Evolutionary conservation across 2,797 vertebrate genomes (phyloP).

Genomic region (Galago senegalensis): DNA sequence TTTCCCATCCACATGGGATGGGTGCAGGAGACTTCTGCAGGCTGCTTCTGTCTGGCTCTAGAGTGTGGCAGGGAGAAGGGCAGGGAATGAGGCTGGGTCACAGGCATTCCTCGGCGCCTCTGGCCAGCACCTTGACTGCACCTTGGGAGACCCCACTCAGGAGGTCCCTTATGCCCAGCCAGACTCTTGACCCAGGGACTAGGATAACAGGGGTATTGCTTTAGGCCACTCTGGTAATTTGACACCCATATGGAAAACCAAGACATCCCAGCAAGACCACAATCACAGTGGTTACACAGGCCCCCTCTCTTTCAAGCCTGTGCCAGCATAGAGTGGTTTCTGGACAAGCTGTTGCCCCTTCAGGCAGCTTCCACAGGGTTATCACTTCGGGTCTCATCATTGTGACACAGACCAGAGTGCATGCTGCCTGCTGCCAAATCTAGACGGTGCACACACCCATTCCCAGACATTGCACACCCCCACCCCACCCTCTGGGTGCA

Average conservation of each 20-base stretch:
- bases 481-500: background rate
- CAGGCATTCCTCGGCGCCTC: background rate
- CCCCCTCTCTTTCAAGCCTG: background rate
- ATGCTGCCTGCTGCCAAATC: background rate
- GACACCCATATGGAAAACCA: background rate
- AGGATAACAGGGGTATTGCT: rapidly evolving
- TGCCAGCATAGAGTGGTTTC: background rate
- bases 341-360: background rate
- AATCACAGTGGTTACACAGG: background rate
- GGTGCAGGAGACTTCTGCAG: background rate
- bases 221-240: background rate
- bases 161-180: background rate
- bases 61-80: background rate
- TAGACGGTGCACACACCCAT: background rate
- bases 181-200: background rate
- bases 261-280: background rate
- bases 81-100: background rate
- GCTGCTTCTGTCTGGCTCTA: background rate
- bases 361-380: background rate
- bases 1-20: background rate
- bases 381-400: background rate
- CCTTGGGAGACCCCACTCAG: background rate
- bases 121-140: background rate
- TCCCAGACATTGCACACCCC: no score
- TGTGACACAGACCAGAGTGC: background rate